phyloP scores from a whole-genome alignment of 2,797 vertebrate genomes.

The Ataeniobius toweri region DNA sequence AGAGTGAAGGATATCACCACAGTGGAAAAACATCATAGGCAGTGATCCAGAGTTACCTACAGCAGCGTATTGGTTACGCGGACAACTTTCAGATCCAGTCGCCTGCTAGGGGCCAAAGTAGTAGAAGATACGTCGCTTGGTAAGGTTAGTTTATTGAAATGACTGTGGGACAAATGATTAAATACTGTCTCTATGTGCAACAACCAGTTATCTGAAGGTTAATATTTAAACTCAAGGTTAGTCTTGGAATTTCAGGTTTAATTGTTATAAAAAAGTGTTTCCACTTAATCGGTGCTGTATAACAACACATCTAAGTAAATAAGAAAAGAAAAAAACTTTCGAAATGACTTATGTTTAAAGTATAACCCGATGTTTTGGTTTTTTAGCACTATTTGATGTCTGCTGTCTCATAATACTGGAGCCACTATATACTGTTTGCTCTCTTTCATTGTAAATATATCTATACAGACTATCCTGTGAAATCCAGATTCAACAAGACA shows the following conservation, averaged over 20 bases:
- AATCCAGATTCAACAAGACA: slow-evolving; percentile 60
- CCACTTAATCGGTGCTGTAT: too few species aligned
- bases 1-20: not conserved
- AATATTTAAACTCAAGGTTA: not conserved
- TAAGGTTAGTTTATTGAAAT: too few species aligned
- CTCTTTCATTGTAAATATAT: slow-evolving; percentile 19
- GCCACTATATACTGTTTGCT: slow-evolving; percentile 2
- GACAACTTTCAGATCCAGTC: not conserved
- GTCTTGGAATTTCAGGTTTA: too few species aligned
- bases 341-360: not conserved
- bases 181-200: not conserved
- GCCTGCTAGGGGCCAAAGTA: too few species aligned
- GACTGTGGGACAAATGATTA: too few species aligned
- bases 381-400: not conserved
- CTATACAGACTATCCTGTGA: slow-evolving; percentile 25
- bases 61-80: not conserved
- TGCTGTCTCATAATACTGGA: not conserved
- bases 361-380: not conserved
- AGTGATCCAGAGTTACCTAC: not conserved
- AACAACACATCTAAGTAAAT: too few species aligned
- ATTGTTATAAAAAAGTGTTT: too few species aligned
- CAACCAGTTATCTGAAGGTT: too few species aligned
- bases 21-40: not conserved
- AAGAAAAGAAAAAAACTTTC: too few species aligned
- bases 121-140: too few species aligned